Percentiles rank a stretch among this genome's conserved stretches.
Conservation (phyloP, 1,140 invertebrate genomes). For the Drosophila mauritiana region DNA sequence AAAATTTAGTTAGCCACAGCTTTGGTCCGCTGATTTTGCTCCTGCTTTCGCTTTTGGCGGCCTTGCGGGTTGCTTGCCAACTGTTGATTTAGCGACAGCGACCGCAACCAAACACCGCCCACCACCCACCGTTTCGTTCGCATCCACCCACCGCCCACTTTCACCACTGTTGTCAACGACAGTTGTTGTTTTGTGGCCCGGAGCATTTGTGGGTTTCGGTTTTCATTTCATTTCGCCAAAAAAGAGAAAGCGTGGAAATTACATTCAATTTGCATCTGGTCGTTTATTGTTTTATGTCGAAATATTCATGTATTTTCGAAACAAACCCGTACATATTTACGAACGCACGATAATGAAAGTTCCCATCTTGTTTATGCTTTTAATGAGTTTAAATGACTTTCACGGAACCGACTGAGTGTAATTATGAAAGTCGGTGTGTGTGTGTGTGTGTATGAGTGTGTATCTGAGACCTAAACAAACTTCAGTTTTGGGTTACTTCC, state of each 20-base stretch:
- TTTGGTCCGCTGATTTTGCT: conserved; percentile 14
- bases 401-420: conserved; percentile 1
- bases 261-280: conserved; percentile 78
- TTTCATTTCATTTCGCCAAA: conserved; percentile 45
- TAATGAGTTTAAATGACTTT: conserved; percentile 65
- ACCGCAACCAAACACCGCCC: conserved; percentile 14
- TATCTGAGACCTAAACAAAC: conserved; percentile 30
- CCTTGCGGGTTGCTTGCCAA: conserved; percentile 66
- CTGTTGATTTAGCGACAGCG: conserved; percentile 72
- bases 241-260: conserved; percentile 55
- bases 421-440: not conserved
- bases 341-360: conserved; percentile 60
- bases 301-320: conserved; percentile 52
- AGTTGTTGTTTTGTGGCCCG: conserved; percentile 58
- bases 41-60: conserved; percentile 27
- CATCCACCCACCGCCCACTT: not conserved
- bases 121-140: not conserved
- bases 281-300: conserved; percentile 33
- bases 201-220: conserved; percentile 58
- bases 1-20: conserved; percentile 44
- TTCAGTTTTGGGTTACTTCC: conserved; percentile 13
- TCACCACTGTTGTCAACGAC: conserved; percentile 59
- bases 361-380: conserved; percentile 65
- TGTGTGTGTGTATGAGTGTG: conserved; percentile 19
- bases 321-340: conserved; percentile 41